Evolutionary conservation across 2,888 invertebrate genomes (phyloP), one percentile per base, ranked within the genome.

Genomic region (Camponotus fellah): DNA sequence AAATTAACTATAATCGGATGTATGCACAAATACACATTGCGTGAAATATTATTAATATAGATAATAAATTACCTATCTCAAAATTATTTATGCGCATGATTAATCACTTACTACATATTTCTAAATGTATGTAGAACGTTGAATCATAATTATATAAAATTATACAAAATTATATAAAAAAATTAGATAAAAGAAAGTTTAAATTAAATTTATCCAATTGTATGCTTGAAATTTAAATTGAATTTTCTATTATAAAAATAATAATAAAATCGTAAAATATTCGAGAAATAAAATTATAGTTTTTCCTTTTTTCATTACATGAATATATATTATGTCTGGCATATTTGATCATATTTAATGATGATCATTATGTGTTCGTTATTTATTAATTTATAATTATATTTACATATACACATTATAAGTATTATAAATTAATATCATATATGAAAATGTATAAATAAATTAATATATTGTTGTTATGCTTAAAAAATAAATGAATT

Each of bases 51-150:
- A 68, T 58, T 77, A 68, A 77, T 77, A 58, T 43, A 56, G 68
- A 58, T 68, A 68, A 77, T 77, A 43, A 77, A 77, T 77, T 77
- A 68, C 56, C 66, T 68, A 77, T 77, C 56, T 53, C 32, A 14
- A 43, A 68, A 68, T 68, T 43, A 77, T 68, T 77, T 77, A 77
- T 58, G 14, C 56, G 43, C 58, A 58, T 77, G 68, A 77, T 77
- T 68, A 77, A 77, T 68, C 58, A 56, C 68, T 77, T 26, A 26
- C 26, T 26, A 26, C 26, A 26, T 26, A 26, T 26, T 77, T 77
- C 58, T 68, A 68, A 56, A 43, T 43, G 49, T 49, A 68, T n/a
- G n/a, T 12, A 26, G 26, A 76, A 66, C n/a, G 21, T 65, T 34
- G 2, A 21, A 10, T 2, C 9, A 34, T 3, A 14, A 17, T 43